These are phyloP conservation scores for Austrofundulus limnaeus DNA, from an alignment of 2,113 vertebrate species.

Conservation along the genomic window DNA sequence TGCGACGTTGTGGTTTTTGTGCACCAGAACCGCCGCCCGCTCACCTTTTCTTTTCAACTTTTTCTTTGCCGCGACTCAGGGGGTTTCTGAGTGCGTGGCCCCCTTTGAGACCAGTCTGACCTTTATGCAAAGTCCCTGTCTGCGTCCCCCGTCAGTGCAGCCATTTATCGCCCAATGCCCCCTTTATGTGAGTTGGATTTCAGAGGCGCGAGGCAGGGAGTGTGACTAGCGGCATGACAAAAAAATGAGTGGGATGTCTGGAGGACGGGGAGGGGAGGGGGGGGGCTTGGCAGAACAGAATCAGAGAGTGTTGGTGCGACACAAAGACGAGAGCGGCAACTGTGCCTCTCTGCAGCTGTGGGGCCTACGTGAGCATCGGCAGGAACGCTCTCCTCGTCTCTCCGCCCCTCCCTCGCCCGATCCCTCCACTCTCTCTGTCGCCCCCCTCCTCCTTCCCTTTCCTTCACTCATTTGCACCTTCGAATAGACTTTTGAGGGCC, in stretches of 20 bases:
- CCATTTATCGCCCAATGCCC: conserved; percentile 1
- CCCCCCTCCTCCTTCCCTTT: conserved; percentile 21
- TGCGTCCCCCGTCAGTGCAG: conserved; percentile 14
- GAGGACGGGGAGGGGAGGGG: background rate
- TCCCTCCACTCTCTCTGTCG: conserved; percentile 4
- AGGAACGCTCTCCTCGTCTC: conserved; percentile 64
- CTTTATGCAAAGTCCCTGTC: conserved; percentile 35
- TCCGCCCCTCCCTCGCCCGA: conserved; percentile 39
- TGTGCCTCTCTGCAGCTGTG: conserved; percentile 70
- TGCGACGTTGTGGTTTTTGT: background rate
- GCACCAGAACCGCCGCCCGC: background rate
- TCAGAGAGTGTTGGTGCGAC: conserved; percentile 35
- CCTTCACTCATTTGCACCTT: conserved; percentile 47
- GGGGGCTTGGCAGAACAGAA: conserved; percentile 42
- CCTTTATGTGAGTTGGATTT: conserved; percentile 29
- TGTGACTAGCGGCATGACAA: conserved; percentile 57
- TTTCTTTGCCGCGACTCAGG: conserved; percentile 8
- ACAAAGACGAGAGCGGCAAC: conserved; percentile 63
- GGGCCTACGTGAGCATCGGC: conserved; percentile 77
- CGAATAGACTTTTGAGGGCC: conserved; percentile 44
- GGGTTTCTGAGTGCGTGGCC: conserved; percentile 3
- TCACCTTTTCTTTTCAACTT: conserved; percentile 13
- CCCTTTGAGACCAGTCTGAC: conserved; percentile 39
- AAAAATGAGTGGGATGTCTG: conserved; percentile 32
- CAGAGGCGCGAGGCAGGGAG: conserved; percentile 45